These are phyloP conservation scores for Poecile atricapillus DNA, from an alignment of 2,113 vertebrate species.

Conservation along the genomic window DNA sequence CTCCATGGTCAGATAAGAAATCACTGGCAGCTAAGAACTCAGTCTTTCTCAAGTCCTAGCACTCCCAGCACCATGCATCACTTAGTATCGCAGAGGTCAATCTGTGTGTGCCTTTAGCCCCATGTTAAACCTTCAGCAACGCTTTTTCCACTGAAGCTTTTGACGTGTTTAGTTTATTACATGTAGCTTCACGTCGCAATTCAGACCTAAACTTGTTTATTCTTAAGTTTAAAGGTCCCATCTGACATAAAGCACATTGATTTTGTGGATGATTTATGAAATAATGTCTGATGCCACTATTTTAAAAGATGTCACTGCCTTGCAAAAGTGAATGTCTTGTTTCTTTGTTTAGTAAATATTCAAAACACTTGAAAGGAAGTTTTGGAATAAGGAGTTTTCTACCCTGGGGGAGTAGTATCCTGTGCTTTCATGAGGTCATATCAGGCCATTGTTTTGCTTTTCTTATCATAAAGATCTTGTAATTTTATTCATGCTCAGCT, in stretches of 20 bases:
- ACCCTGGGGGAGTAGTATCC: background rate
- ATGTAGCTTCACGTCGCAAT: background rate
- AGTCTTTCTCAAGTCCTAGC: background rate
- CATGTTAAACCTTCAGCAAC: background rate
- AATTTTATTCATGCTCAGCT: conserved; percentile 35
- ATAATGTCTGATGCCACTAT: background rate
- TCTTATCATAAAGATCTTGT: conserved; percentile 35
- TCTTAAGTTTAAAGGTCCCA: background rate
- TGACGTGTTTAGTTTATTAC: background rate
- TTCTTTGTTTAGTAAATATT: conserved; percentile 19
- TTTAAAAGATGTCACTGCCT: background rate
- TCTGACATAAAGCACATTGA: background rate
- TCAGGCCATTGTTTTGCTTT: conserved; percentile 49
- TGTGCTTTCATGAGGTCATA: conserved; percentile 44
- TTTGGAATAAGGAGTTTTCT: conserved; percentile 50
- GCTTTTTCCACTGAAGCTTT: background rate
- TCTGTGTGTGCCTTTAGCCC: background rate
- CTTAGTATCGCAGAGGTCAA: background rate
- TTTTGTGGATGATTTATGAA: background rate
- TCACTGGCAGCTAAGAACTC: background rate
- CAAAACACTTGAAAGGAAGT: conserved; percentile 26
- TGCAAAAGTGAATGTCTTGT: conserved; percentile 36
- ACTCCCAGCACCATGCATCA: background rate
- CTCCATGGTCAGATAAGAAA: background rate
- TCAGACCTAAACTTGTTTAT: background rate